Percentiles rank a stretch among this genome's conserved stretches.
Evolutionary conservation across 2,113 vertebrate genomes (phyloP).

Genomic region (Polypterus bichir): DNA sequence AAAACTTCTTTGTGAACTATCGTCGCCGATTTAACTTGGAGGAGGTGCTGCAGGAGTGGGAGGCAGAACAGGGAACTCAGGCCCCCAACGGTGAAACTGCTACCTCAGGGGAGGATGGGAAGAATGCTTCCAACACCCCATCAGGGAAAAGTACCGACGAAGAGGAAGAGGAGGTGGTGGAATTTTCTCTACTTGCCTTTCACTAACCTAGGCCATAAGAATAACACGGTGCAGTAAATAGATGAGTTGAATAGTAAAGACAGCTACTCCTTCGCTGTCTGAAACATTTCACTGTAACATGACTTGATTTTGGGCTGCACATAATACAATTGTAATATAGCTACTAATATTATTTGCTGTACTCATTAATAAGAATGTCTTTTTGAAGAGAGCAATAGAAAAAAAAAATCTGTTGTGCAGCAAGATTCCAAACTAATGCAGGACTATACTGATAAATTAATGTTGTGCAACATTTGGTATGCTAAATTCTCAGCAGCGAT

Average conservation of each 20-base stretch:
- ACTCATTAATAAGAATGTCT: too few relatives aligned
- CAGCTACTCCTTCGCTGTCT: background rate
- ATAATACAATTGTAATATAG: too few relatives aligned
- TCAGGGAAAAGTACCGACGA: conserved; percentile 95
- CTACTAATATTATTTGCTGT: too few relatives aligned
- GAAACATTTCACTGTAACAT: background rate
- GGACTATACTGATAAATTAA: too few relatives aligned
- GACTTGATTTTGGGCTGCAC: too few relatives aligned
- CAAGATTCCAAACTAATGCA: too few relatives aligned
- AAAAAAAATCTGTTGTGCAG: too few relatives aligned
- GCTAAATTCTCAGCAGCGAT: too few relatives aligned
- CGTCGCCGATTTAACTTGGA: conserved; percentile 98
- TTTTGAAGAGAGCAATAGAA: too few relatives aligned
- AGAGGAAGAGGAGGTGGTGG: conserved; percentile 79
- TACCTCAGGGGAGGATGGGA: conserved; percentile 82
- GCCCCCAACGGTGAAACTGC: conserved; percentile 81
- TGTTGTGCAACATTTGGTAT: too few relatives aligned
- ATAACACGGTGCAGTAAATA: background rate
- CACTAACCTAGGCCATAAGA: background rate
- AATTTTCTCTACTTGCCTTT: conserved; percentile 6
- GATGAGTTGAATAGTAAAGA: background rate
- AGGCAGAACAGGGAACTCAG: conserved; percentile 90
- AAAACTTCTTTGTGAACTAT: conserved; percentile 99
- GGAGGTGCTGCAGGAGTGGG: conserved; percentile 99
- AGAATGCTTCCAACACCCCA: conserved; percentile 78